Evolutionary conservation across 1,140 invertebrate species (phyloP).

Genomic region (Thaumetopoea pityocampa): DNA sequence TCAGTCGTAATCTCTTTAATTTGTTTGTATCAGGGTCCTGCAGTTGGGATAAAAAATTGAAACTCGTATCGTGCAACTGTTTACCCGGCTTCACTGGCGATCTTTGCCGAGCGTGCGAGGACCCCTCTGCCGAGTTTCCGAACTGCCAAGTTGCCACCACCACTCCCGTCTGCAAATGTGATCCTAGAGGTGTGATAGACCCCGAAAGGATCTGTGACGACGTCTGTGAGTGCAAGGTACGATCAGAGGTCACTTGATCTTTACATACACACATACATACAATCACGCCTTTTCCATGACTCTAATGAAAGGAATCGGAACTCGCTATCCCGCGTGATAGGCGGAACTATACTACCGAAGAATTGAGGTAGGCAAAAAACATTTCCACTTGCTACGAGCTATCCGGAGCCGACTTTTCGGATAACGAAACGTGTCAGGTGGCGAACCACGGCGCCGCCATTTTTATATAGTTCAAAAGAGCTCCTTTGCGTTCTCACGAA

Average conservation of each 20-base stretch:
- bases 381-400: no score
- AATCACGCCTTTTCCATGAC: no score
- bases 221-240: slow-evolving; percentile 89
- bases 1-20: no score
- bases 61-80: slow-evolving; percentile 86
- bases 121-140: slow-evolving; percentile 88
- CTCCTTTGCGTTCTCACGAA: no score
- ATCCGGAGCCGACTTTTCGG: no score
- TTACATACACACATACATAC: background rate
- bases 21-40: slow-evolving; percentile 56
- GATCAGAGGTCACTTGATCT: slow-evolving; percentile 4
- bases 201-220: slow-evolving; percentile 85
- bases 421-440: no score
- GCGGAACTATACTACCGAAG: no score
- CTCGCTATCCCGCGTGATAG: no score
- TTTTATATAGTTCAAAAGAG: no score
- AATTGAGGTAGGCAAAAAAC: no score
- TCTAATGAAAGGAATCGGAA: no score
- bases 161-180: slow-evolving; percentile 83
- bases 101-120: slow-evolving; percentile 90
- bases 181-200: slow-evolving; percentile 82
- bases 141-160: slow-evolving; percentile 77
- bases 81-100: slow-evolving; percentile 87
- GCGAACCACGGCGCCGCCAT: no score
- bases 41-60: slow-evolving; percentile 76